These are phyloP conservation scores for Drosophila gaucha DNA, from an alignment of 2,888 invertebrate species.

Conservation along the genomic window DNA sequence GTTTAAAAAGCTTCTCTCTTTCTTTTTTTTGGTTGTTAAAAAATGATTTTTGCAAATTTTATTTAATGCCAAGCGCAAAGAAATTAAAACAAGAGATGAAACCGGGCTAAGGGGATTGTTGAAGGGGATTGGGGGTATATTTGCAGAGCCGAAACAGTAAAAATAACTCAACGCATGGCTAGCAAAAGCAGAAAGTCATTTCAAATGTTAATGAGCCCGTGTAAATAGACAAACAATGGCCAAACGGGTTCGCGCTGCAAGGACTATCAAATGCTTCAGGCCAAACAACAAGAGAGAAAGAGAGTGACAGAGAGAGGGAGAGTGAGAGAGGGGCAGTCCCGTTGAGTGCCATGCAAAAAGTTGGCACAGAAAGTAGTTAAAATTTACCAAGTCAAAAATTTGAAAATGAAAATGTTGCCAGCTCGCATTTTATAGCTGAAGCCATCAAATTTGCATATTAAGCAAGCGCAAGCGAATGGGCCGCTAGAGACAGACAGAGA, in stretches of 20 bases:
- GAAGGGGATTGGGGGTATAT: constrained; percentile 26
- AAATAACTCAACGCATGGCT: constrained; percentile 63
- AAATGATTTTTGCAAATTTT: constrained; percentile 79
- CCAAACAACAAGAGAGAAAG: constrained; percentile 25
- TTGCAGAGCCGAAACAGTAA: constrained; percentile 67
- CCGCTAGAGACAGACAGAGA: constrained; percentile 31
- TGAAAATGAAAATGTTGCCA: constrained; percentile 67
- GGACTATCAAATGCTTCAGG: constrained; percentile 43
- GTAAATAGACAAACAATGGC: constrained; percentile 79
- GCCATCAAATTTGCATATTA: constrained; percentile 75
- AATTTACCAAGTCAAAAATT: constrained; percentile 75
- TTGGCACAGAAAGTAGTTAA: constrained; percentile 71
- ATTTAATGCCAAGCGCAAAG: constrained; percentile 68
- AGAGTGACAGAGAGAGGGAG: neutral
- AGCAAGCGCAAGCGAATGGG: constrained; percentile 59
- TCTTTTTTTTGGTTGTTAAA: constrained; percentile 44
- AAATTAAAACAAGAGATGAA: constrained; percentile 60
- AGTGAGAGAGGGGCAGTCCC: constrained; percentile 11
- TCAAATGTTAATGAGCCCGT: constrained; percentile 80
- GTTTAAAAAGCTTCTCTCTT: constrained; percentile 51
- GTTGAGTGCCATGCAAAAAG: constrained; percentile 39
- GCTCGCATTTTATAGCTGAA: constrained; percentile 59
- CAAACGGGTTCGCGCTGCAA: constrained; percentile 29
- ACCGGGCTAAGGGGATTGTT: neutral
- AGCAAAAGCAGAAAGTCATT: constrained; percentile 71